Evolutionary conservation across 2,113 vertebrate species (phyloP), one percentile per base, ranked within the genome.

Genomic region (Hippocampus guttulatus): DNA sequence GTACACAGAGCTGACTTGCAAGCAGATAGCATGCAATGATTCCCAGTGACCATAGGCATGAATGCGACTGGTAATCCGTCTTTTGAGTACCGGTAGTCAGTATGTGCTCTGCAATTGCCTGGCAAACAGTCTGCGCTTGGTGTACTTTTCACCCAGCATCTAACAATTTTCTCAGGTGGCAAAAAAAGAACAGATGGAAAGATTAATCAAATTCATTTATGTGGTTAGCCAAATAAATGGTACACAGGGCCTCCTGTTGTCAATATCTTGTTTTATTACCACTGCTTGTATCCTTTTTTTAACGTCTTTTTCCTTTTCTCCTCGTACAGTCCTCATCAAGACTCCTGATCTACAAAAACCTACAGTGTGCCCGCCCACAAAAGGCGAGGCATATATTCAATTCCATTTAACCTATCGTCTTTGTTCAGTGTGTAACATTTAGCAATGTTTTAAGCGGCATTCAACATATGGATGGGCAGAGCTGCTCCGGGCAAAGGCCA

Each of bases 401-500:
- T 71, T 52, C 72, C 33, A 64, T 21, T 72, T 71, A 71, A 75
- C 68, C 63, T 51, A 0, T 47, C 67, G 64, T 75, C 64, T 78
- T 57, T 75, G 73, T 78, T 77, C 72, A 65, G 78, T 57, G 64
- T 69, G 66, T 66, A 75, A 54, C 38, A 47, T 7, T 30, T 62
- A 7, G 65, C 57, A 51, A 81, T 38, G n/a, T 23, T 75, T 47
- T 25, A 23, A 7, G 6, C 57, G 2, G 51, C 61, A 27, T 47
- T 38, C 58, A 63, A 70, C 78, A 77, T 75, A 76, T 58, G 71
- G 74, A 69, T 38, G 72, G 68, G 54, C 67, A 54, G 72, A 81
- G 70, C 69, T 45, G 61, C 23, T 83, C 75, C 62, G 63, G 68
- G 71, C 71, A 75, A 73, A 82, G 67, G 67, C 75, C 75, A 74